These are phyloP conservation scores for Megaceryle maxima DNA, from an alignment of 2,113 vertebrate genomes.

Conservation along the genomic window DNA sequence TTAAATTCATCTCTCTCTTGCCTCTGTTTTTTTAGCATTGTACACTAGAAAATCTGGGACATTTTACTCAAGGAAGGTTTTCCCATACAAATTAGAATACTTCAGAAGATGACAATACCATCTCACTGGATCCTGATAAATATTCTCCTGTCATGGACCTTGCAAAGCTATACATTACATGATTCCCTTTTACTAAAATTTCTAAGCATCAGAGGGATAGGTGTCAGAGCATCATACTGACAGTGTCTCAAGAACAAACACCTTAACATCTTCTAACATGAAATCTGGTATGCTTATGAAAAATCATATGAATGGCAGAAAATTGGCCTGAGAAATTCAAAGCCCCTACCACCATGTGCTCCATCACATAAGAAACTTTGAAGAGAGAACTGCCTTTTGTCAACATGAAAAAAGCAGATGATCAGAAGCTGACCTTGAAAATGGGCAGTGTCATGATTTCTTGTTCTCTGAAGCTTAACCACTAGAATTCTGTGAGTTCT, in stretches of 20 bases:
- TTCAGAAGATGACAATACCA: neutral
- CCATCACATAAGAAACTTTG: neutral
- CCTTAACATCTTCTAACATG: accelerated
- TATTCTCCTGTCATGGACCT: neutral
- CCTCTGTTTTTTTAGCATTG: neutral
- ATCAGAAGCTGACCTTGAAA: neutral
- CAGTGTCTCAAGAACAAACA: neutral
- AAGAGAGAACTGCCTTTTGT: neutral
- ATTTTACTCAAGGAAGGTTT: neutral
- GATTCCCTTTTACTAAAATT: neutral
- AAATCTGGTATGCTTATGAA: neutral
- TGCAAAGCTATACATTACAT: neutral
- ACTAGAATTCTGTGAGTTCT: neutral
- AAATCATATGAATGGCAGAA: neutral
- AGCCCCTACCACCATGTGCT: accelerated
- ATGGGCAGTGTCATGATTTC: neutral
- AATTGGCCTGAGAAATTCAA: neutral
- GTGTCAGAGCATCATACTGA: neutral
- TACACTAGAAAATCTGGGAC: neutral
- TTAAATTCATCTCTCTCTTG: neutral
- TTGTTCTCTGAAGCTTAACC: neutral
- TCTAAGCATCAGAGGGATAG: neutral
- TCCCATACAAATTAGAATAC: neutral
- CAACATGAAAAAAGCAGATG: neutral
- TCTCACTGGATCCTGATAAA: neutral